phyloP scores from a whole-genome alignment of 2,888 invertebrate genomes.

The Drosophila atroscutellata region DNA sequence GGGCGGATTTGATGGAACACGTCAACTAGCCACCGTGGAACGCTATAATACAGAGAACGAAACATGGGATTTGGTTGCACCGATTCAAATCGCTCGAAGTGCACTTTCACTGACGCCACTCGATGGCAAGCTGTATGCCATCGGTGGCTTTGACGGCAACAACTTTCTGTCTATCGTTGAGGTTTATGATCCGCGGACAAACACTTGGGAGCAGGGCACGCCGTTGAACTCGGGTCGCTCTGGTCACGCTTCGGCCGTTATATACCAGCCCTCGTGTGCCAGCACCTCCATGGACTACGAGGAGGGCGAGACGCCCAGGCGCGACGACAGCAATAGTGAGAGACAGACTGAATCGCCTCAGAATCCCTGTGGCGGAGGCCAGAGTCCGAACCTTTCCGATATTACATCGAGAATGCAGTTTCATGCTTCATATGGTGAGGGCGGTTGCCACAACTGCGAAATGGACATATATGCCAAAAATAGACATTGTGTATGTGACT shows the following conservation, averaged over 20 bases:
- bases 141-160: constrained; percentile 96
- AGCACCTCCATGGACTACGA: constrained; percentile 82
- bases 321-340: constrained; percentile 45
- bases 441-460: constrained; percentile 77
- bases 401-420: constrained; percentile 63
- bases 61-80: constrained; percentile 91
- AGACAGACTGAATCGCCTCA: constrained; percentile 22
- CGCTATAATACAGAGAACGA: constrained; percentile 93
- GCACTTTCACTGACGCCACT: constrained; percentile 95
- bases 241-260: constrained; percentile 96
- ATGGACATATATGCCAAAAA: constrained; percentile 21
- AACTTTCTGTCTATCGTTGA: constrained; percentile 94
- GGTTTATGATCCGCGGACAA: constrained; percentile 92
- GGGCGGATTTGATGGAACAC: constrained; percentile 95
- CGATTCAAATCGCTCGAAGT: constrained; percentile 92
- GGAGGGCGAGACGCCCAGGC: constrained; percentile 62
- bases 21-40: constrained; percentile 93
- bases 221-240: constrained; percentile 94
- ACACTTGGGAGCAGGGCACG: constrained; percentile 91
- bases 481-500: not conserved
- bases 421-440: constrained; percentile 68
- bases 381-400: constrained; percentile 43
- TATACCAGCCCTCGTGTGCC: constrained; percentile 90
- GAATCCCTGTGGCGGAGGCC: constrained; percentile 37
- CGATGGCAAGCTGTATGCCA: constrained; percentile 94